These are phyloP conservation scores for Anoplolepis gracilipes DNA, from an alignment of 1,140 invertebrate species.

Conservation along the genomic window DNA sequence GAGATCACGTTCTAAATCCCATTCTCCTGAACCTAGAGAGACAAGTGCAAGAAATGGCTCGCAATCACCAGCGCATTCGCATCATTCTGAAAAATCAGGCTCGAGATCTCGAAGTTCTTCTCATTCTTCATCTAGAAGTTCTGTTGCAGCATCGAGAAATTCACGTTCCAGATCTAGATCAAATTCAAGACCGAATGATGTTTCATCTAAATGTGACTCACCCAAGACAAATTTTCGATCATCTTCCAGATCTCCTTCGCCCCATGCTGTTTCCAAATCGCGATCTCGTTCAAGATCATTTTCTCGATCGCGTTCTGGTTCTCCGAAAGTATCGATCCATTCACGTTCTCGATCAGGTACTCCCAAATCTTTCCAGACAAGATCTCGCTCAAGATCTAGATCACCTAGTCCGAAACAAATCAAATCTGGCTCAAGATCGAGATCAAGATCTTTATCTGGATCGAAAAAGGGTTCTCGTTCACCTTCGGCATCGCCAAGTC, in stretches of 20 bases:
- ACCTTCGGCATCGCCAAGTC: constrained; percentile 18
- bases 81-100: constrained; percentile 58
- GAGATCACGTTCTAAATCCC: constrained; percentile 68
- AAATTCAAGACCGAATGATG: constrained; percentile 53
- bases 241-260: constrained; percentile 58
- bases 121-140: constrained; percentile 60
- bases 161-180: constrained; percentile 70
- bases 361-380: constrained; percentile 36
- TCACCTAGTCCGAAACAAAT: constrained; percentile 17
- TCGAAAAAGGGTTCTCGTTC: constrained; percentile 58
- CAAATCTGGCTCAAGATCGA: constrained; percentile 49
- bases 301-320: constrained; percentile 68
- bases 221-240: constrained; percentile 58
- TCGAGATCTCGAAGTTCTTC: constrained; percentile 70
- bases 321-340: constrained; percentile 21
- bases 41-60: constrained; percentile 24
- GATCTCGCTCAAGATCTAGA: constrained; percentile 28
- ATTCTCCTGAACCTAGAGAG: constrained; percentile 34
- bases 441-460: constrained; percentile 68
- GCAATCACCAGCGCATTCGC: constrained; percentile 47
- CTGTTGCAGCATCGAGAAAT: constrained; percentile 52
- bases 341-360: constrained; percentile 38
- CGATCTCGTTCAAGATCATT: constrained; percentile 68
- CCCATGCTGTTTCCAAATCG: constrained; percentile 47
- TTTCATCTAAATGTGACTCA: constrained; percentile 43